phyloP scores from a whole-genome alignment of 2,888 invertebrate species.

The Dioctria rufipes region DNA sequence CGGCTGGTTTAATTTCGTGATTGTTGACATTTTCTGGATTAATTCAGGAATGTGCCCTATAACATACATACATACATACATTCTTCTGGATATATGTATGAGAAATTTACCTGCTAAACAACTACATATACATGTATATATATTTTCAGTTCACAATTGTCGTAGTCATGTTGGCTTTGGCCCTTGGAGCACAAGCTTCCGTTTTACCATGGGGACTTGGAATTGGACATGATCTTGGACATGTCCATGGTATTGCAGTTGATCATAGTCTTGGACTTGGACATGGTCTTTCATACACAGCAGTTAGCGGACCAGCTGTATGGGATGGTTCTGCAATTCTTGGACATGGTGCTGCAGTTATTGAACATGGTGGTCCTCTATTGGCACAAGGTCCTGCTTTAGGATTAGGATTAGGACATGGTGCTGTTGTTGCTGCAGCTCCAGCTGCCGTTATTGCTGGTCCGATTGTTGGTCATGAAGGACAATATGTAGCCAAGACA shows the following conservation, averaged over 20 bases:
- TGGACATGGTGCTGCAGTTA: not conserved
- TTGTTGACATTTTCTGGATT: too few species aligned
- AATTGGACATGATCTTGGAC: too few species aligned
- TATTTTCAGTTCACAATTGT: slow-evolving; percentile 65
- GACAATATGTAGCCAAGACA: slow-evolving; percentile 69
- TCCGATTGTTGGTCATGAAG: slow-evolving; percentile 68
- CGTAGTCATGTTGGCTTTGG: slow-evolving; percentile 69
- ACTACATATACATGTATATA: not conserved
- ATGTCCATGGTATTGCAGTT: too few species aligned
- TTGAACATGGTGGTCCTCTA: slow-evolving; percentile 11
- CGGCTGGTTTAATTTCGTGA: too few species aligned
- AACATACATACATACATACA: too few species aligned
- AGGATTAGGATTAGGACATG: slow-evolving; percentile 62
- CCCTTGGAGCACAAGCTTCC: slow-evolving; percentile 68
- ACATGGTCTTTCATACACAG: slow-evolving; percentile 42
- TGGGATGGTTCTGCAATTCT: not conserved
- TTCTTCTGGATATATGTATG: too few species aligned
- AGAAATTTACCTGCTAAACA: too few species aligned
- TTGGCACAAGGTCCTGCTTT: slow-evolving; percentile 37
- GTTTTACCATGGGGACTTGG: slow-evolving; percentile 61
- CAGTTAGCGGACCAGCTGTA: slow-evolving; percentile 44
- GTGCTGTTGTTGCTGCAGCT: slow-evolving; percentile 68
- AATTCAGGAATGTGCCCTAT: too few species aligned
- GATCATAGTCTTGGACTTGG: slow-evolving; percentile 5
- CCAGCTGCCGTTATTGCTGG: slow-evolving; percentile 69